Evolutionary conservation across 1,140 invertebrate genomes (phyloP), one percentile per base, ranked within the genome.

Genomic region (Meteorus sp.): DNA sequence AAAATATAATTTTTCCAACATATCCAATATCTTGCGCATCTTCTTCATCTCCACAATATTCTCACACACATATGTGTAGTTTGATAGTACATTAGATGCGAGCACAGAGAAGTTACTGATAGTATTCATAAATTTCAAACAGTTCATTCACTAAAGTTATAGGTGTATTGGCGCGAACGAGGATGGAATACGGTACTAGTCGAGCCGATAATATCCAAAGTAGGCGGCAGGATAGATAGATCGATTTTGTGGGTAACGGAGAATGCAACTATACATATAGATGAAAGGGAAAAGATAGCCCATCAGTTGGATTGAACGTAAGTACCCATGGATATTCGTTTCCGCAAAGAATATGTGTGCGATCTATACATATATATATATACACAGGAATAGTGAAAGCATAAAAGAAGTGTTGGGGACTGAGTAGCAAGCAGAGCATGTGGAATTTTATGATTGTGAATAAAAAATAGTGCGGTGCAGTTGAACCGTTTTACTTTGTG

Each of bases 81-180:
- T 15, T 52, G 7, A 11, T 15, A 11, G n/a, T 25, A 2, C 44
- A 19, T 8, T 31, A 37, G 19, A 52, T n/a, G 52, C n/a, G 45
- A 27, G 22, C 33, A 44, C 19, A 23, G 52, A 55, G 35, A 22
- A 43, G 22, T 23, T 23, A 13, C 15, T 55, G 44, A 55, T 55
- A 44, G 52, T 29, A 23, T 55, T 27, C n/a, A 55, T 55, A 55
- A 55, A 55, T 55, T 55, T 55, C 22, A 27, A 55, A 55, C n/a
- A n/a, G n/a, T n/a, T 55, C 39, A 25, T 41, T 55, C 52, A 17
- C 17, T 33, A 23, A 55, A 55, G 35, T 39, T 39, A 27, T 55
- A 55, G 43, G 52, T 55, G 44, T 55, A 20, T 25, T 31, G 17
- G 39, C 27, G 13, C 7, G 41, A 44, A 44, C 52, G 41, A 55